These are phyloP conservation scores for Aotus griseimembra DNA, from an alignment of 2,797 vertebrate genomes.

Conservation along the genomic window DNA sequence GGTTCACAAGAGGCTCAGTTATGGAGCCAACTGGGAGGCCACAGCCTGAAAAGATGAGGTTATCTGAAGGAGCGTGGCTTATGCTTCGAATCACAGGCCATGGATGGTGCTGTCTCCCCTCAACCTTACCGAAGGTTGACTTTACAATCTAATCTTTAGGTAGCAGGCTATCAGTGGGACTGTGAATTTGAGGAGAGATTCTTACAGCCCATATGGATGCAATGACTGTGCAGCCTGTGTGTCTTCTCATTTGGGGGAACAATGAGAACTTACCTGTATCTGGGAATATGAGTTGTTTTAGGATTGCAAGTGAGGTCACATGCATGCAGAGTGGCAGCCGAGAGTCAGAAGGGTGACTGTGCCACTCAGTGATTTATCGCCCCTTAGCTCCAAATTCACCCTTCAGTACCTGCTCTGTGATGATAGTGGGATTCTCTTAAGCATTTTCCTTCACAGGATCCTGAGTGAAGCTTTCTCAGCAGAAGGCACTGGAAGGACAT, in stretches of 20 bases:
- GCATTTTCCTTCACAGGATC: background rate
- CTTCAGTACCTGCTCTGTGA: background rate
- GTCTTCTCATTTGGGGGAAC: background rate
- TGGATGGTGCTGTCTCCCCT: accelerated
- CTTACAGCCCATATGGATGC: background rate
- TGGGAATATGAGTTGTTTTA: background rate
- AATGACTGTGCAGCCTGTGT: no score
- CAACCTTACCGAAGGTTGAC: background rate
- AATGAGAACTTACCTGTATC: background rate
- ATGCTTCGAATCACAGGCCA: background rate
- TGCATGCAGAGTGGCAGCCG: background rate
- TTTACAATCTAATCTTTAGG: background rate
- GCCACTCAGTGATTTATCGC: background rate
- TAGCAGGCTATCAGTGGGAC: background rate
- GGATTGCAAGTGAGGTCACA: background rate
- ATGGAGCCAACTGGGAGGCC: background rate
- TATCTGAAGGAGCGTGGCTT: background rate
- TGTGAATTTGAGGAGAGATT: background rate
- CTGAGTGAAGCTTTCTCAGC: background rate
- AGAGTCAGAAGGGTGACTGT: background rate
- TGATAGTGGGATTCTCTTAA: background rate
- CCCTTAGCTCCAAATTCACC: background rate
- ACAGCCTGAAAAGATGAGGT: background rate
- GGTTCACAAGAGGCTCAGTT: no score
- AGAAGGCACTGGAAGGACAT: background rate